Percentiles rank a stretch among this genome's conserved stretches.
Evolutionary conservation across 2,113 vertebrate genomes (phyloP).

Genomic region (Pardalotus punctatus): DNA sequence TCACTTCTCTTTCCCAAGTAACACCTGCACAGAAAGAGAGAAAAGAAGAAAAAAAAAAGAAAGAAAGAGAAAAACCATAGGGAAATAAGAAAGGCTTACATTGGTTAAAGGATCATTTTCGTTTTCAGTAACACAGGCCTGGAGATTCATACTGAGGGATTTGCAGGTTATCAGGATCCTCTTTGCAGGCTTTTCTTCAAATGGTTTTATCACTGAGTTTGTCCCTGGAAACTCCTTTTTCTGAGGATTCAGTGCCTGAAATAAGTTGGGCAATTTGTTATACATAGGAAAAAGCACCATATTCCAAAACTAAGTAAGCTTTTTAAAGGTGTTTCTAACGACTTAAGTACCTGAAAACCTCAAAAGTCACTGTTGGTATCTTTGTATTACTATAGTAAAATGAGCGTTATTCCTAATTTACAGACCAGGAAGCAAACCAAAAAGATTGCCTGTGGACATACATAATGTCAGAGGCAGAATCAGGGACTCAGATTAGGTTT

Average conservation of each 20-base stretch:
- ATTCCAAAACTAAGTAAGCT: not conserved
- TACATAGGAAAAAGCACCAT: not conserved
- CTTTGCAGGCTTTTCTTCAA: constrained; percentile 89
- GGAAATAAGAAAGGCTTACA: constrained; percentile 70
- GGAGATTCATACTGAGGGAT: constrained; percentile 88
- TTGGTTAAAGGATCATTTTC: constrained; percentile 89
- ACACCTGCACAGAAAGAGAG: not conserved
- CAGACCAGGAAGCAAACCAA: not conserved
- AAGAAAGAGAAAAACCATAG: rapidly evolving
- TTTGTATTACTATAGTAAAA: not conserved
- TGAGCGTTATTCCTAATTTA: not conserved
- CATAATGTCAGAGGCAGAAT: not conserved
- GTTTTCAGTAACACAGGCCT: constrained; percentile 89
- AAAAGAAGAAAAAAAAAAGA: no score
- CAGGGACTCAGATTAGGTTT: not conserved
- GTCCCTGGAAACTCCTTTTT: constrained; percentile 75
- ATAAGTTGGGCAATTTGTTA: not conserved
- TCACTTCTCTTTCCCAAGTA: not conserved
- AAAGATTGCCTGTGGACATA: not conserved
- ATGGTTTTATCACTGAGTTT: constrained; percentile 79
- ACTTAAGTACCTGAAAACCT: not conserved
- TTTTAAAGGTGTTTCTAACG: not conserved
- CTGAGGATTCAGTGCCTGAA: constrained; percentile 83
- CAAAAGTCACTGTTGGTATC: not conserved
- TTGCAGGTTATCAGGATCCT: constrained; percentile 88